A percentile compares a stretch with the other conserved stretches of the same genome.
Evolutionary conservation across 2,113 vertebrate species (phyloP).

Genomic region (Rhinogobius similis): DNA sequence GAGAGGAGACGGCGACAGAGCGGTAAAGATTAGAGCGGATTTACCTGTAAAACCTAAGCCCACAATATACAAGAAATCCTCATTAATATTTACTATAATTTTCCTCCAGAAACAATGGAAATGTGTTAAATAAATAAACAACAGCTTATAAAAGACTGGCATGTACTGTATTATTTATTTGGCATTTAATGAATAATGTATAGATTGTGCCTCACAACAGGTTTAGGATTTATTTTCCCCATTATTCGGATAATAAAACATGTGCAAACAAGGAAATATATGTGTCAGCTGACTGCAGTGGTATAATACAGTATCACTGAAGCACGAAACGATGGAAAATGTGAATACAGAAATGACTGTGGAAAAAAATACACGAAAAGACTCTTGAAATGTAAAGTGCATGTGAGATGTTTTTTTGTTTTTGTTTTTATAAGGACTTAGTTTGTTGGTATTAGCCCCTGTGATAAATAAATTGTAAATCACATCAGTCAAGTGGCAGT

Average conservation of each 20-base stretch:
- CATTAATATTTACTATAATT: conserved; percentile 32
- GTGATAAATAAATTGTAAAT: too few species aligned
- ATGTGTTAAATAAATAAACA: conserved; percentile 17
- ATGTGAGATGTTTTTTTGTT: too few species aligned
- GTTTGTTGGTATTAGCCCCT: too few species aligned
- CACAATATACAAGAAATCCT: conserved; percentile 2
- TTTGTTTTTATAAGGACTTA: too few species aligned
- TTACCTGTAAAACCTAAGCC: conserved; percentile 37
- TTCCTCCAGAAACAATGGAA: conserved; percentile 7
- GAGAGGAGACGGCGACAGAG: conserved; percentile 48
- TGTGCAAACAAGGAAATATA: background rate
- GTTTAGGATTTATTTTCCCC: conserved; percentile 5
- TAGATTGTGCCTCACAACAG: background rate
- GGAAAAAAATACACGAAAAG: too few species aligned
- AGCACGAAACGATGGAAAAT: background rate
- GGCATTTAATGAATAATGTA: conserved; percentile 10
- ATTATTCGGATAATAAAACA: conserved; percentile 1
- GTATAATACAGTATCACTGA: background rate
- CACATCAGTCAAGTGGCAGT: too few species aligned
- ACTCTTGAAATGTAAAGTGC: too few species aligned
- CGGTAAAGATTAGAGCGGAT: conserved; percentile 49
- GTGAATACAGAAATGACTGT: background rate
- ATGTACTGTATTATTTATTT: conserved; percentile 16
- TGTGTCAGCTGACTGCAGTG: background rate
- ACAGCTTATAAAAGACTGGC: conserved; percentile 22